Conservation (phyloP, 1,140 invertebrate species). For the Cryptotermes secundus region DNA sequence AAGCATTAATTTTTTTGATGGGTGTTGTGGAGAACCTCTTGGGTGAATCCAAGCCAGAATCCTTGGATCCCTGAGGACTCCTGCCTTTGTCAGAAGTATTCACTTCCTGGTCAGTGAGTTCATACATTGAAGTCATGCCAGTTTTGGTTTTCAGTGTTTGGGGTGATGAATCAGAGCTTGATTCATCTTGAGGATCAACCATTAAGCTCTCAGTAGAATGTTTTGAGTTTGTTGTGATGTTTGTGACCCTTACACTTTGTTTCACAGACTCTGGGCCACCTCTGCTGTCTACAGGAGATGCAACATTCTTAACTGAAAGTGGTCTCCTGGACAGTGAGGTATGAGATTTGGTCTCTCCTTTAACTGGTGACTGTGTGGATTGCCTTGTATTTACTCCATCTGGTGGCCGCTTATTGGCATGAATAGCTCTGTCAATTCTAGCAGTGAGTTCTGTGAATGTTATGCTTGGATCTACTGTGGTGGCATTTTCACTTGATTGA, state of each 20-base stretch:
- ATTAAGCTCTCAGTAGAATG: neutral
- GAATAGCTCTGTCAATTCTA: too few species aligned
- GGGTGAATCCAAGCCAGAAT: slow-evolving; percentile 37
- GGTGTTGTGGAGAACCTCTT: neutral
- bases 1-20: neutral
- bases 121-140: neutral
- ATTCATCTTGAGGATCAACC: neutral
- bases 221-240: neutral
- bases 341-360: too few species aligned
- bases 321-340: too few species aligned
- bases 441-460: too few species aligned
- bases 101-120: neutral
- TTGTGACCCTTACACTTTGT: neutral
- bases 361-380: too few species aligned
- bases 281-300: neutral
- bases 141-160: neutral
- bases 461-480: too few species aligned
- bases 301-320: neutral
- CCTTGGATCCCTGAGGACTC: slow-evolving; percentile 37
- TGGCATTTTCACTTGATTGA: too few species aligned
- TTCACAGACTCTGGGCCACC: neutral
- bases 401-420: too few species aligned
- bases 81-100: neutral
- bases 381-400: too few species aligned
- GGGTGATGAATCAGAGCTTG: neutral